Conservation (phyloP, 2,113 vertebrate species). For the Amphilophus citrinellus region DNA sequence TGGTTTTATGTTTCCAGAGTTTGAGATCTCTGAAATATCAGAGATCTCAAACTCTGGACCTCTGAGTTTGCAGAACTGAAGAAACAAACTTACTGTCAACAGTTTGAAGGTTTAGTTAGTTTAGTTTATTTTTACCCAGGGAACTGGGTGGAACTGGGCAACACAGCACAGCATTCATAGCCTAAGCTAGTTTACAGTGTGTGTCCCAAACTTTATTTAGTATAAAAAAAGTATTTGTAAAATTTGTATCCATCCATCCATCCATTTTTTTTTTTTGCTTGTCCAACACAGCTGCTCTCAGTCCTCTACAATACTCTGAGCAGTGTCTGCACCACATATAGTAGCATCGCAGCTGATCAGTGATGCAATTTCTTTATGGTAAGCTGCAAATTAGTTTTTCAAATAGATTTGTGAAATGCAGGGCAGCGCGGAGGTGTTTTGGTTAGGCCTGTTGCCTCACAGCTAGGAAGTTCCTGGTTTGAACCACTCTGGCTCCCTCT, state of each 20-base stretch:
- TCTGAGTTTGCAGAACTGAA: background rate
- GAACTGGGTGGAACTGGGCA: too few relatives aligned
- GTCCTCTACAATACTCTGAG: background rate
- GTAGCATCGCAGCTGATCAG: background rate
- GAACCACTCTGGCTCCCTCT: background rate
- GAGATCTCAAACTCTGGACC: too few relatives aligned
- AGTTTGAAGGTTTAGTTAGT: background rate
- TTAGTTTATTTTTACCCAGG: background rate
- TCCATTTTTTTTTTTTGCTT: too few relatives aligned
- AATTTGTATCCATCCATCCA: too few relatives aligned
- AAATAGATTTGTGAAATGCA: background rate
- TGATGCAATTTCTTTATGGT: background rate
- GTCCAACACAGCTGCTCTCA: background rate
- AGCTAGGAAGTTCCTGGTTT: background rate
- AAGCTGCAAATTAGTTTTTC: too few relatives aligned
- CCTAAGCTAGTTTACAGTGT: too few relatives aligned
- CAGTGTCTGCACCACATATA: background rate
- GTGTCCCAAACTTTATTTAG: too few relatives aligned
- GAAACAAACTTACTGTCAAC: background rate
- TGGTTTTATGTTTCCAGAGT: slow-evolving; percentile 11
- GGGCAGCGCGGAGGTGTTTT: background rate
- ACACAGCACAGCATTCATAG: too few relatives aligned
- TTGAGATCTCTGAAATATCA: background rate
- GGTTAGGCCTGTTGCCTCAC: background rate
- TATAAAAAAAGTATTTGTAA: too few relatives aligned